These are phyloP conservation scores for Meriones unguiculatus DNA, from an alignment of 2,113 vertebrate genomes.

Conservation along the genomic window DNA sequence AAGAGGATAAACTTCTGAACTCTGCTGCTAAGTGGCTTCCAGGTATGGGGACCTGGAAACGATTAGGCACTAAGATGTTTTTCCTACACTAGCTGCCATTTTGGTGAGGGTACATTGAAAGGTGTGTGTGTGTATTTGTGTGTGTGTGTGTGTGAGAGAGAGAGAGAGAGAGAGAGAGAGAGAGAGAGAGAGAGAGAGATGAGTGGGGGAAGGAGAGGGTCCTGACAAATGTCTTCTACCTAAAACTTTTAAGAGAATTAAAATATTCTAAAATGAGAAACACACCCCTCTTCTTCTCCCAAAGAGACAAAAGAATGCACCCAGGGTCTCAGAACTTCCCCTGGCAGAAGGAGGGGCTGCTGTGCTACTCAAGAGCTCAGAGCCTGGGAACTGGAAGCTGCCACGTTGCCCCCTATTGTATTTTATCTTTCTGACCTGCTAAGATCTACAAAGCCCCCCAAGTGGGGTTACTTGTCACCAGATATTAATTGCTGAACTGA, in stretches of 20 bases:
- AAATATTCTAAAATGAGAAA: background rate
- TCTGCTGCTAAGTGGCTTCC: background rate
- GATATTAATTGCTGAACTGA: background rate
- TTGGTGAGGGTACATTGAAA: background rate
- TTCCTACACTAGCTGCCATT: background rate
- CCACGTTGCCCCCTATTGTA: background rate
- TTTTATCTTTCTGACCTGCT: background rate
- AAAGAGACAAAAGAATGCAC: background rate
- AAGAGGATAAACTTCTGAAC: background rate
- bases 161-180: too few species aligned
- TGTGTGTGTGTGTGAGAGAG: background rate
- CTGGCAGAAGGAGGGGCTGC: background rate
- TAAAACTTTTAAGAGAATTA: background rate
- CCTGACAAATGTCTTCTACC: background rate
- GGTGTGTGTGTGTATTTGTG: background rate
- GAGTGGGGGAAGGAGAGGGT: rapidly evolving
- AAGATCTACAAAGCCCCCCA: background rate
- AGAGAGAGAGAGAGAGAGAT: too few species aligned
- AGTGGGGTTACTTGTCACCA: background rate
- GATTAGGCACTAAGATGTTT: background rate
- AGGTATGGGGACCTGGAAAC: background rate
- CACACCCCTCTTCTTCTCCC: background rate
- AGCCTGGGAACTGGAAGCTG: background rate
- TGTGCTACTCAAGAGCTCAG: background rate
- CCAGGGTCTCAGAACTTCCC: background rate